These are phyloP conservation scores for Gryllus longicercus DNA, from an alignment of 2,888 invertebrate species.

Conservation along the genomic window DNA sequence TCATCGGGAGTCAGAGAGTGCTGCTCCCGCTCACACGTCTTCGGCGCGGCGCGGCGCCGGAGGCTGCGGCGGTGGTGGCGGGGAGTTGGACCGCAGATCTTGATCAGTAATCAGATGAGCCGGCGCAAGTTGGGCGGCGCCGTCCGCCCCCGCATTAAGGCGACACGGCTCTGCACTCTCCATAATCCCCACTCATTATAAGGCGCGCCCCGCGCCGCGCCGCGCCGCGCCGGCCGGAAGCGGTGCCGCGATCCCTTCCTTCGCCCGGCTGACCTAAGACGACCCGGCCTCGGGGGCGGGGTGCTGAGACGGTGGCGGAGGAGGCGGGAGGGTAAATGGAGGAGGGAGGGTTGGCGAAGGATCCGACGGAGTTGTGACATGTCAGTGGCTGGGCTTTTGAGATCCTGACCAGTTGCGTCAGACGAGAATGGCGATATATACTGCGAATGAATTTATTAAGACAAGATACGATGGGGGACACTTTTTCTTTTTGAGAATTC, in stretches of 20 bases:
- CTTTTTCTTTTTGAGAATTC: too few species aligned
- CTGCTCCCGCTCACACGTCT: too few species aligned
- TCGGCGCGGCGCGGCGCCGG: too few species aligned
- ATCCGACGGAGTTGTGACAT: too few species aligned
- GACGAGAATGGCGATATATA: too few species aligned
- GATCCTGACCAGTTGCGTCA: too few species aligned
- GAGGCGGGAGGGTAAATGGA: too few species aligned
- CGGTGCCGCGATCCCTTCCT: background rate
- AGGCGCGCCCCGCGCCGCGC: background rate
- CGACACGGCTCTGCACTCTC: constrained; percentile 8
- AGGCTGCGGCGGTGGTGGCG: background rate
- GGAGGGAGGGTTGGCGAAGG: too few species aligned
- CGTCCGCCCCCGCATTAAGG: constrained; percentile 4
- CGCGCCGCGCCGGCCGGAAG: background rate
- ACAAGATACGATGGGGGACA: too few species aligned
- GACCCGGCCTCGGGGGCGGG: background rate
- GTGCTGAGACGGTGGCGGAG: background rate
- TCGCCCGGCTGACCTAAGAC: background rate
- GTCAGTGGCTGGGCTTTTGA: too few species aligned
- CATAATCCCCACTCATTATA: constrained; percentile 6
- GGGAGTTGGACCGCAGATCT: constrained; percentile 6
- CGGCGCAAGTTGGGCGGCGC: background rate
- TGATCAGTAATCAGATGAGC: constrained; percentile 10
- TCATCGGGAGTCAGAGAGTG: too few species aligned
- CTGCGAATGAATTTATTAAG: too few species aligned